Conservation (phyloP, 2,797 vertebrate genomes). For the Ciconia nigra region DNA sequence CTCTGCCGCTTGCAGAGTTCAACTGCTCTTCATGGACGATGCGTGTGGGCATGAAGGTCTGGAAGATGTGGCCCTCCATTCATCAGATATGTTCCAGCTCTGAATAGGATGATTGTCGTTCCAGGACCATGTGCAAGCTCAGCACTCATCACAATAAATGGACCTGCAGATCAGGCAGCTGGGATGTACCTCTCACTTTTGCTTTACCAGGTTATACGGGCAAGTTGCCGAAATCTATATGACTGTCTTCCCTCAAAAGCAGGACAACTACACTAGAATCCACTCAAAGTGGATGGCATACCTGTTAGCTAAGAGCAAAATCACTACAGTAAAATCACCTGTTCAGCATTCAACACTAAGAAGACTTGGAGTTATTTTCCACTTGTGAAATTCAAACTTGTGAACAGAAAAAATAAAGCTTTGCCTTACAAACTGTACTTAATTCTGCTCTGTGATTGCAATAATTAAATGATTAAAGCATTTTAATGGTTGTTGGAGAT, state of each 20-base stretch:
- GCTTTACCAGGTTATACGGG: background rate
- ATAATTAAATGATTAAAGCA: slow-evolving; percentile 1
- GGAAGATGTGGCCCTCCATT: background rate
- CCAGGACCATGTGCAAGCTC: background rate
- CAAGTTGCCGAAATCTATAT: background rate
- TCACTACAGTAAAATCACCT: background rate
- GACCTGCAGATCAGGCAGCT: background rate
- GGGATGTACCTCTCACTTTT: background rate
- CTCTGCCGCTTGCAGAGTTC: background rate
- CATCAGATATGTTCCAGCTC: background rate
- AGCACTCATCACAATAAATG: background rate
- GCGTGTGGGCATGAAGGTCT: too few species aligned
- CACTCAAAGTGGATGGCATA: background rate
- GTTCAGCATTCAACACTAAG: background rate
- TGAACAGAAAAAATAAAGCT: background rate
- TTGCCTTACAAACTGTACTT: background rate
- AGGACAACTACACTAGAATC: background rate
- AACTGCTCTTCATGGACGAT: background rate
- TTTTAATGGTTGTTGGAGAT: slow-evolving; percentile 6
- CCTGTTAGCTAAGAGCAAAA: background rate
- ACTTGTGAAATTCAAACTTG: background rate
- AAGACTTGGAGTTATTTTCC: background rate
- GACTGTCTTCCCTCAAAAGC: background rate
- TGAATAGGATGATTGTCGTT: background rate
- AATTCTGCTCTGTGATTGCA: background rate